Evolutionary conservation across 2,888 invertebrate genomes (phyloP).

Genomic region (Penaeus monodon): DNA sequence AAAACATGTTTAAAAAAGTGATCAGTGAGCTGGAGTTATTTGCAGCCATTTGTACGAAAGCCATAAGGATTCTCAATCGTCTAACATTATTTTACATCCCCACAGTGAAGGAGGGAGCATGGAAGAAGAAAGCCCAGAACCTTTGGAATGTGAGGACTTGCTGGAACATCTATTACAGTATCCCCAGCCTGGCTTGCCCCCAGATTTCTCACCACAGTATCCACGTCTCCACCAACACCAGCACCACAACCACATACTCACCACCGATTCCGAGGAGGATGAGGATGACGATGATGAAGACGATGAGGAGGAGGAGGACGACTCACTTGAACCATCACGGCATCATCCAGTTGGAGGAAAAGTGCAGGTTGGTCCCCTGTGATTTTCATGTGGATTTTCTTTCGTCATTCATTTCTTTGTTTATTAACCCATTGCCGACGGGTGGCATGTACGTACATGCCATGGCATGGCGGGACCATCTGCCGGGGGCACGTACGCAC

Average conservation of each 20-base stretch:
- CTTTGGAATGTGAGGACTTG: conserved; percentile 66
- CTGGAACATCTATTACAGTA: conserved; percentile 64
- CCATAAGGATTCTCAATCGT: too few relatives aligned
- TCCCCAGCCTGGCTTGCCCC: conserved; percentile 36
- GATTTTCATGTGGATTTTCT: neutral
- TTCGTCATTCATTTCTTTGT: neutral
- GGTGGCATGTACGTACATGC: too few relatives aligned
- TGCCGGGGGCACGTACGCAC: too few relatives aligned
- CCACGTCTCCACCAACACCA: conserved; percentile 36
- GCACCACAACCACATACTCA: conserved; percentile 65
- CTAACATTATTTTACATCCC: too few relatives aligned
- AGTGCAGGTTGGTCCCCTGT: conserved; percentile 67
- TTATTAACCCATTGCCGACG: neutral
- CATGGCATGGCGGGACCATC: too few relatives aligned
- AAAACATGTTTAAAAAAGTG: too few relatives aligned
- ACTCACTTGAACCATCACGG: conserved; percentile 41
- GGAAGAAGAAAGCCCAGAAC: conserved; percentile 66
- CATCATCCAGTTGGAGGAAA: conserved; percentile 68
- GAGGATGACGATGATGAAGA: conserved; percentile 70
- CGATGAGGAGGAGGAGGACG: conserved; percentile 69
- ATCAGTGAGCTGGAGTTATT: too few relatives aligned
- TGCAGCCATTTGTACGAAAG: too few relatives aligned
- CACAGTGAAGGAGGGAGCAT: conserved; percentile 66
- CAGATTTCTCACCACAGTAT: conserved; percentile 32
- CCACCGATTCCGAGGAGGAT: conserved; percentile 66